Base-by-base conservation (phyloP, 2,113 vertebrate genomes). In the Burhinus bistriatus region DNA sequence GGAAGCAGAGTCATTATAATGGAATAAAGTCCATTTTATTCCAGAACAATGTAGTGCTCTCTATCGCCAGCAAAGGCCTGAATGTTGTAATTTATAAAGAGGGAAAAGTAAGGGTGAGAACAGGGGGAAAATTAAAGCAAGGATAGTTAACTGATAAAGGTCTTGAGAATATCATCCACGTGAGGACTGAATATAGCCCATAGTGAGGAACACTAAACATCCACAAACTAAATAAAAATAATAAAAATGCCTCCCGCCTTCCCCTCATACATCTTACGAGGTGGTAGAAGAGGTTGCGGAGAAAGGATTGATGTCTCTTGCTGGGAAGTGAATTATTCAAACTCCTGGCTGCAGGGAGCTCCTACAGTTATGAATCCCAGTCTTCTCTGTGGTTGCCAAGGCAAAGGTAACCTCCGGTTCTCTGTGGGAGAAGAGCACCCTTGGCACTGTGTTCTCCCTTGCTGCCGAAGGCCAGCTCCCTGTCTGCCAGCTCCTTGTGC, bases 1-100 rank as follows among this genome's bases (percentile, higher is more conserved):
- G 96, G 96, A 97, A 96, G 96, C 85, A 96, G 96, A 96, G 96
- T 91, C 96, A 97, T 97, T 97, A 97, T 94, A 96, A 93, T 86
- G 95, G 96, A 96, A 97, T 97, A 97, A 97, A 96, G 96, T 96
- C 96, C 96, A 96, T 97, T 97, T 96, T 96, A 96, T 96, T 97
- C 96, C 85, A 95, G 96, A 96, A 97, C 96, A 97, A 96, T 97
- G 93, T 91, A 96, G 93, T 91, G 82, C 82, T 87, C 95, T 96
- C 95, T 94, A 96, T 85, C n/a, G 73, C 87, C 84, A 96, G 95
- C 87, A 93, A 96, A 95, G 95, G 90, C 84, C 93, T 96, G 87
- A 96, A 94, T 64, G 82, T 83, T 95, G 87, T 94, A 97, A 96
- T 96, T 97, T 95, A 96, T 96, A 96, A 97, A 96, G 90, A 94